Base-by-base conservation (phyloP, 2,113 vertebrate species). In the Microtus oregoni region DNA sequence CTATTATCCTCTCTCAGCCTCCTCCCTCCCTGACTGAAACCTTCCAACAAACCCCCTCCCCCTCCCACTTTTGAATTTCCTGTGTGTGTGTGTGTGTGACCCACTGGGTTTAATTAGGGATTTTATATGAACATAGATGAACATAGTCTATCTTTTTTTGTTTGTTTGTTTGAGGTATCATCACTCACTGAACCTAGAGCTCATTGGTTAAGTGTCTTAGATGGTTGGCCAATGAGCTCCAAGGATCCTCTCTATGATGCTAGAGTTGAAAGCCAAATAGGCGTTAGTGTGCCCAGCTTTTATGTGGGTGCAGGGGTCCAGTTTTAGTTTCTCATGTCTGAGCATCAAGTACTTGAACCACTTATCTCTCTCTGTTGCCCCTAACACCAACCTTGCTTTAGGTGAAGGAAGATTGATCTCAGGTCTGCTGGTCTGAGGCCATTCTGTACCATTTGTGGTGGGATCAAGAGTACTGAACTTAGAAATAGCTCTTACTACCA, bases 401-500 rank as follows among this genome's bases (percentile, higher is more conserved):
- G 63, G 70, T 38, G 73, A 86, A 91, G 86, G 28, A 52, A n/a
- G 78, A 55, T 32, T 32, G 61, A 41, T 58, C 32, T 50, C 24
- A 7, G 63, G 72, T 86, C 88, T 86, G 38, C 10, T 38, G 35
- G 58, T 65, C 14, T 44, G 70, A 58, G 30, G 55, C 11, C 2
- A 9, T 65, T 73, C 55, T 73, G 32, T 91, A 38, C 15, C 1
- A 26, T n/a, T 58, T 11, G 17, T 3, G 67, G 38, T 15, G 70
- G 90, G 47, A 86, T 41, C 75, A 47, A 22, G 52, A 90, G 26
- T 32, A 22, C 50, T 61, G 38, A 44, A 24, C 63, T 88, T 78
- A 92, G 55, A 94, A 97, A 26, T 5, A 68, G 72, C 72, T 86
- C 35, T 95, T 89, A 73, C 30, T 85, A 86, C 15, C 52, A 87